A percentile compares a stretch with the other conserved stretches of the same genome.
These are phyloP conservation scores for Pangasianodon gigas DNA, from an alignment of 2,113 vertebrate genomes.

Conservation along the genomic window DNA sequence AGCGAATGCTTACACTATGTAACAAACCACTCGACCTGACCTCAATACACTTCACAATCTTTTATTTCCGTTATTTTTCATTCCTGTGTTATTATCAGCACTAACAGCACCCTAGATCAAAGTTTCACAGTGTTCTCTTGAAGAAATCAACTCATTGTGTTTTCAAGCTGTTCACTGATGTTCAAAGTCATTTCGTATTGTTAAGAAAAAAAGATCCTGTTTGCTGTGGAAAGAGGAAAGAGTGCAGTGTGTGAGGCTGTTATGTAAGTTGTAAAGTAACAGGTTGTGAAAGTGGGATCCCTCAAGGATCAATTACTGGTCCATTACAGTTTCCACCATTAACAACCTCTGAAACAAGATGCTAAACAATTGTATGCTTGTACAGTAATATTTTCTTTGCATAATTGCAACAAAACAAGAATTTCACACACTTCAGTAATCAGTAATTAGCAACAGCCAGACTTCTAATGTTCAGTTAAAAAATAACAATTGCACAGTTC, in stretches of 20 bases:
- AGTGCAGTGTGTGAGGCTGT: not conserved
- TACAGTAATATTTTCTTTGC: not conserved
- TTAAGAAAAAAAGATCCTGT: not conserved
- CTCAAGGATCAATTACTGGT: slow-evolving; percentile 40
- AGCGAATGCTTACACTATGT: not conserved
- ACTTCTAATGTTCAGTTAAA: not conserved
- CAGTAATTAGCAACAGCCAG: not conserved
- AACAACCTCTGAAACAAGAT: slow-evolving; percentile 14
- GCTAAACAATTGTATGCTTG: slow-evolving; percentile 8
- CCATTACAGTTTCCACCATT: slow-evolving; percentile 18
- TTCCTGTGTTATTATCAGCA: not conserved
- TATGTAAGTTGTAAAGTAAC: not conserved
- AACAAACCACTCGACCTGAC: slow-evolving; percentile 17
- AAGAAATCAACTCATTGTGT: not conserved
- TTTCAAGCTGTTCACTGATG: not conserved
- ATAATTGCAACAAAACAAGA: slow-evolving; percentile 3
- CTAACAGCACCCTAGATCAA: not conserved
- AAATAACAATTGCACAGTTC: not conserved
- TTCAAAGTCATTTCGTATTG: slow-evolving; percentile 9
- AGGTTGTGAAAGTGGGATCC: slow-evolving; percentile 6
- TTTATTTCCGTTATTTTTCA: not conserved
- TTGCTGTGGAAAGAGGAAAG: not conserved
- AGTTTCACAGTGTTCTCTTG: not conserved
- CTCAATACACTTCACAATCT: slow-evolving; percentile 14
- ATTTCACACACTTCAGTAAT: not conserved